phyloP scores from a whole-genome alignment of 2,888 invertebrate genomes.

The Volucella inanis region DNA sequence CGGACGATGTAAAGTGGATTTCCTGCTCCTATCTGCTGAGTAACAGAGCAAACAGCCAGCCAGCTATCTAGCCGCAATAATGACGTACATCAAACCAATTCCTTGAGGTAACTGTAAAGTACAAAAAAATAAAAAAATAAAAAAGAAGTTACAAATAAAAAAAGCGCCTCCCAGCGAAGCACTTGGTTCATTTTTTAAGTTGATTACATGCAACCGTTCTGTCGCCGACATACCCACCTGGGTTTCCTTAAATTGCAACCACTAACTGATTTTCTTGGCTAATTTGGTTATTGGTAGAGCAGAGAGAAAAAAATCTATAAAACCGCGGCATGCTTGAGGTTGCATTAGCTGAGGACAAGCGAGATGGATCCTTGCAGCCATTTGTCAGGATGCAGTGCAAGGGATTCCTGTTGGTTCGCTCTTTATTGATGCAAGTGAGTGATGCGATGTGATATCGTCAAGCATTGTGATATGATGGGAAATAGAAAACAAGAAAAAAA shows the following conservation, averaged over 20 bases:
- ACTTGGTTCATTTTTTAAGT: constrained; percentile 57
- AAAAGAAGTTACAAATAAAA: constrained; percentile 26
- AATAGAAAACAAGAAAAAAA: constrained; percentile 58
- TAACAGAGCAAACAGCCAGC: constrained; percentile 70
- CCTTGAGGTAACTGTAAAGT: constrained; percentile 12
- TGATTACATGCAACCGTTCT: constrained; percentile 41
- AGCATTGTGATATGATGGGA: constrained; percentile 36
- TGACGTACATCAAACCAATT: constrained; percentile 5
- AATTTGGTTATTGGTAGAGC: constrained; percentile 61
- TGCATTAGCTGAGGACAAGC: constrained; percentile 45
- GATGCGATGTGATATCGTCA: constrained; percentile 45
- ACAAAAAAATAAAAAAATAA: neutral
- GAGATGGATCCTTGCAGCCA: constrained; percentile 27
- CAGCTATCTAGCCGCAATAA: constrained; percentile 56
- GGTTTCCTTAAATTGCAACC: constrained; percentile 46
- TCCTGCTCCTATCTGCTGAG: constrained; percentile 65
- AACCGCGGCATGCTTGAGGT: constrained; percentile 49
- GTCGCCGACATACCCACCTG: neutral
- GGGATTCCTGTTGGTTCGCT: constrained; percentile 1
- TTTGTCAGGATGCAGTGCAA: constrained; percentile 33
- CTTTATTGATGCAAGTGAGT: constrained; percentile 45
- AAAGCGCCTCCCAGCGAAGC: constrained; percentile 25
- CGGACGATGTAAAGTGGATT: constrained; percentile 64
- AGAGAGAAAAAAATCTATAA: constrained; percentile 3
- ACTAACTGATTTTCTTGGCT: constrained; percentile 69